These are phyloP conservation scores for Luperina nickerlii DNA, from an alignment of 2,888 invertebrate genomes.

Conservation along the genomic window DNA sequence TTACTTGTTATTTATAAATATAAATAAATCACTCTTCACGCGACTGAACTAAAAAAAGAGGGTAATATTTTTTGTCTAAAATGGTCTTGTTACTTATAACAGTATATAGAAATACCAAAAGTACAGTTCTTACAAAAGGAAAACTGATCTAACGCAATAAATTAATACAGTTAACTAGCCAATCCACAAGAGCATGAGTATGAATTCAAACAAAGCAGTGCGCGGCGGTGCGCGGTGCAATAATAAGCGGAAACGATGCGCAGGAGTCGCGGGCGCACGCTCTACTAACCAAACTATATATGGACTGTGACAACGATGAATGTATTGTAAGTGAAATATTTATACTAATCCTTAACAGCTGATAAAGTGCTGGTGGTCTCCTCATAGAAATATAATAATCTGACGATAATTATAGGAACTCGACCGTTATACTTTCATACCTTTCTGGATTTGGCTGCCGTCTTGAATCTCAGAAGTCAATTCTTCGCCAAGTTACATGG, in stretches of 20 bases:
- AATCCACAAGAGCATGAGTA: constrained; percentile 62
- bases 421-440: neutral
- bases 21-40: neutral
- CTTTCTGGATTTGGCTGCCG: neutral
- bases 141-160: constrained; percentile 6
- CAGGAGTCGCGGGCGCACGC: constrained; percentile 60
- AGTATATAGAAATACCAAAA: neutral
- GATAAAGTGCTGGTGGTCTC: constrained; percentile 39
- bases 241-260: constrained; percentile 83
- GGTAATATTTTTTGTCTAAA: neutral
- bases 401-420: neutral
- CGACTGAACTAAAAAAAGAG: neutral
- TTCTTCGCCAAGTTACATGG: neutral
- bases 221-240: constrained; percentile 73
- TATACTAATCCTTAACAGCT: constrained; percentile 51
- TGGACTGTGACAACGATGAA: constrained; percentile 59
- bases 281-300: constrained; percentile 60
- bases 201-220: constrained; percentile 81
- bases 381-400: neutral
- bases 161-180: constrained; percentile 52
- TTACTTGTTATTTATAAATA: no score
- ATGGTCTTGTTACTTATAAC: neutral
- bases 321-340: constrained; percentile 56
- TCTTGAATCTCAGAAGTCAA: neutral
- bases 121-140: constrained; percentile 10